Percentiles rank a stretch among this genome's conserved stretches.
These are phyloP conservation scores for Thrips palmi DNA, from an alignment of 1,140 invertebrate species.

Conservation along the genomic window DNA sequence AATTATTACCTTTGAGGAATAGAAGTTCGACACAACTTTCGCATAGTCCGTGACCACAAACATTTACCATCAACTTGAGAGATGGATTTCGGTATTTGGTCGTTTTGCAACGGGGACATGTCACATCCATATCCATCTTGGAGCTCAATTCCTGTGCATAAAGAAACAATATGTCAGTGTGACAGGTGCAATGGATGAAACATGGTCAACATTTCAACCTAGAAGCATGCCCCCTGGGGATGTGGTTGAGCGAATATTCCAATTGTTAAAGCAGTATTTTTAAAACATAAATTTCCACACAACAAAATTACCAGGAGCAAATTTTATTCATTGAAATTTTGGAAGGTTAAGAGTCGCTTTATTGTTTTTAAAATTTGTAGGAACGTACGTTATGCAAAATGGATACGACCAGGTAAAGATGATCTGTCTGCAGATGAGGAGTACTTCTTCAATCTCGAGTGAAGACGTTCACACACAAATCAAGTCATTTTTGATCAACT, in stretches of 20 bases:
- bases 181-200: not conserved
- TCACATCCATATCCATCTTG: slow-evolving; percentile 69
- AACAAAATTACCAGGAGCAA: no score
- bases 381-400: no score
- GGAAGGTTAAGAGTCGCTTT: no score
- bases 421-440: no score
- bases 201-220: slow-evolving; percentile 7
- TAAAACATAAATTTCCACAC: slow-evolving; percentile 11
- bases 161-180: not conserved
- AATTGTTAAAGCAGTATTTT: slow-evolving; percentile 7
- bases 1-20: slow-evolving; percentile 67
- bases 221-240: not conserved
- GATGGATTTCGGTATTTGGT: slow-evolving; percentile 96
- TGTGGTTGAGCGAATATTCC: slow-evolving; percentile 10
- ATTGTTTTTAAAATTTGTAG: no score
- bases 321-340: no score
- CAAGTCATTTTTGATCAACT: no score
- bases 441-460: no score
- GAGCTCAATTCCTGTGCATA: not conserved
- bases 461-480: no score
- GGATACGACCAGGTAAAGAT: no score
- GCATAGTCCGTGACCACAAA: slow-evolving; percentile 94
- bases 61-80: slow-evolving; percentile 92
- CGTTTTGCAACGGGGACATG: slow-evolving; percentile 93
- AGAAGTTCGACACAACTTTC: slow-evolving; percentile 91